phyloP scores from a whole-genome alignment of 2,113 vertebrate genomes.

The Charadrius vociferus region DNA sequence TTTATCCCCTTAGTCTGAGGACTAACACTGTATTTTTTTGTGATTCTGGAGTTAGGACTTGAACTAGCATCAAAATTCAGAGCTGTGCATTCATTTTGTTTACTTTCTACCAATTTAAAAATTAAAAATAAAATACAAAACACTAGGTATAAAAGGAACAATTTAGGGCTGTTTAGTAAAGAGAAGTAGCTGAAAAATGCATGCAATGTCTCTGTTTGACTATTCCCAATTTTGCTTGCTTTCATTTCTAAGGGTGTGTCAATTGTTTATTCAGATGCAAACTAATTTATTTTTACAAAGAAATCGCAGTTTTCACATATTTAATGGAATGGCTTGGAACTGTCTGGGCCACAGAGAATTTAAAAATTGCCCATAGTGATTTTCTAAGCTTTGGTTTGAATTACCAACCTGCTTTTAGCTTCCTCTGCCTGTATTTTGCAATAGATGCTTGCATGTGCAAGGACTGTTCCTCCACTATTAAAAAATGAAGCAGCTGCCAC shows the following conservation, averaged over 20 bases:
- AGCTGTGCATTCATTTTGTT: background rate
- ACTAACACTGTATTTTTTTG: background rate
- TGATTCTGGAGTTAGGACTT: background rate
- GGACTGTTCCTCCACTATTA: background rate
- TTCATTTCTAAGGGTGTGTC: background rate
- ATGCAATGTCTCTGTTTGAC: background rate
- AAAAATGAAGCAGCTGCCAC: background rate
- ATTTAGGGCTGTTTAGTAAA: background rate
- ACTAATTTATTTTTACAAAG: background rate
- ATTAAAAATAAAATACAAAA: background rate
- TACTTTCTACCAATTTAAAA: background rate
- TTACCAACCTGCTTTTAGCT: background rate
- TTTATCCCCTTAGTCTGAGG: background rate
- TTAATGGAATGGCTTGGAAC: background rate
- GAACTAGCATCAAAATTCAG: background rate
- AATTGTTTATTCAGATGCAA: background rate
- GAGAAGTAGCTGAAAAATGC: background rate
- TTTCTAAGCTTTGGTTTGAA: background rate
- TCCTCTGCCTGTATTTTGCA: background rate
- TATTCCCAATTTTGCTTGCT: background rate
- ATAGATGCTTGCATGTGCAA: background rate
- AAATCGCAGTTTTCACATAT: background rate
- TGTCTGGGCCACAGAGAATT: background rate
- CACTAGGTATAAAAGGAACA: background rate
- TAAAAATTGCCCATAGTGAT: background rate